Evolutionary conservation across 2,113 vertebrate genomes (phyloP), one percentile per base, ranked within the genome.

Genomic region (Bubo scandiacus): DNA sequence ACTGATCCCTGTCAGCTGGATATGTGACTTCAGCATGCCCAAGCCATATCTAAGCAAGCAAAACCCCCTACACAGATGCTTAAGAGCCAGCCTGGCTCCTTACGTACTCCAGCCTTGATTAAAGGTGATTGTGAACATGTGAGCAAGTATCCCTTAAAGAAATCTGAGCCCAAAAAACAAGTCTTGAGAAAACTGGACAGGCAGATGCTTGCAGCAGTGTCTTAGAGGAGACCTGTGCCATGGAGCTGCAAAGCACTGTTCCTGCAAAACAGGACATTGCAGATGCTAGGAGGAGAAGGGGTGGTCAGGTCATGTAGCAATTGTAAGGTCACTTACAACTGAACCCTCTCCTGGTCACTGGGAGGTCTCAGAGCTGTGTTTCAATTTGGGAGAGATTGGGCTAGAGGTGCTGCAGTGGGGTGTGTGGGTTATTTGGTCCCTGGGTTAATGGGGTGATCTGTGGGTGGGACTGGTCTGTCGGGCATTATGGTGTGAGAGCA

Each of bases 301-400:
- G 2, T 1, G 2, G 32, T 43, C 47, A 77, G 58, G 42, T 47
- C 1, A 0, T 32, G 16, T 42, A 32, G 15, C 23, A 75, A 34
- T 18, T 45, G 43, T 47, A 70, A 63, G 30, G 32, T 54, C 30
- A 18, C 20, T 78, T 73, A 55, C 5, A 74, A 49, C n/a, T 23
- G 19, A 66, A 21, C 11, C 40, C n/a, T 47, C 5, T 81, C 55
- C 34, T 78, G 36, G 51, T 77, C 49, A 22, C 49, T 51, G 63
- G 14, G 47, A 81, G 20, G 26, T 61, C 21, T 88, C 4, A 5
- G 29, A 61, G 43, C 16, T 57, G 23, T 40, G 7, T 59, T 79
- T 81, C 2, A 4, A 18, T n/a, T 70, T 79, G 18, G 15, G 21
- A 66, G 63, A 42, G 40, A 13, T n/a, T 61, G 57, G 62, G 19